A percentile compares a stretch with the other conserved stretches of the same genome.
Conservation (phyloP, 2,888 invertebrate genomes). For the Ecdyonurus torrentis region DNA sequence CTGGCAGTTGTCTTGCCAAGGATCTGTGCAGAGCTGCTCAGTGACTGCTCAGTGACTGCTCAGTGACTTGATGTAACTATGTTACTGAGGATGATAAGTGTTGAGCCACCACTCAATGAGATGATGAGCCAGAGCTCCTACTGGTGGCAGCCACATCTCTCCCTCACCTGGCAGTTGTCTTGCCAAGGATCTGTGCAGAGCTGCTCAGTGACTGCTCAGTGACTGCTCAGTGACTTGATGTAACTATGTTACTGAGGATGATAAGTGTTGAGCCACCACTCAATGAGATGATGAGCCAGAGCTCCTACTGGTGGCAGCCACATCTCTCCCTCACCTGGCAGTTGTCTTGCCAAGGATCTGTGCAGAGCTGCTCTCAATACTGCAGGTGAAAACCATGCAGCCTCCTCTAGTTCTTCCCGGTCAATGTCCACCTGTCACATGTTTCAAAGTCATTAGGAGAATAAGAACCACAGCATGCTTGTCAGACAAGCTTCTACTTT, state of each 20-base stretch:
- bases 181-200: slow-evolving; percentile 10
- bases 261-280: slow-evolving; percentile 22
- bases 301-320: slow-evolving; percentile 30
- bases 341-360: slow-evolving; percentile 10
- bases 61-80: too few relatives aligned
- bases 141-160: slow-evolving; percentile 30
- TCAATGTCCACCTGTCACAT: slow-evolving; percentile 24
- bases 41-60: too few relatives aligned
- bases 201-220: too few relatives aligned
- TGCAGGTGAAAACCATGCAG: slow-evolving; percentile 28
- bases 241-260: too few relatives aligned
- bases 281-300: slow-evolving; percentile 29
- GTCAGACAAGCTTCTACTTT: too few relatives aligned
- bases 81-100: slow-evolving; percentile 5
- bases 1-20: too few relatives aligned
- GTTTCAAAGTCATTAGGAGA: too few relatives aligned
- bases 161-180: too few relatives aligned
- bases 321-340: slow-evolving; percentile 11
- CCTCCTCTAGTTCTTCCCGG: slow-evolving; percentile 29
- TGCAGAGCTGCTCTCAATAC: slow-evolving; percentile 21
- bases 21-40: too few relatives aligned
- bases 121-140: slow-evolving; percentile 29
- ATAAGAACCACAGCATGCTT: too few relatives aligned
- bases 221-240: too few relatives aligned
- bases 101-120: slow-evolving; percentile 27